A percentile compares a stretch with the other conserved stretches of the same genome.
These are phyloP conservation scores for Scomberomorus guttatus DNA, from an alignment of 2,797 vertebrate species.

Conservation along the genomic window DNA sequence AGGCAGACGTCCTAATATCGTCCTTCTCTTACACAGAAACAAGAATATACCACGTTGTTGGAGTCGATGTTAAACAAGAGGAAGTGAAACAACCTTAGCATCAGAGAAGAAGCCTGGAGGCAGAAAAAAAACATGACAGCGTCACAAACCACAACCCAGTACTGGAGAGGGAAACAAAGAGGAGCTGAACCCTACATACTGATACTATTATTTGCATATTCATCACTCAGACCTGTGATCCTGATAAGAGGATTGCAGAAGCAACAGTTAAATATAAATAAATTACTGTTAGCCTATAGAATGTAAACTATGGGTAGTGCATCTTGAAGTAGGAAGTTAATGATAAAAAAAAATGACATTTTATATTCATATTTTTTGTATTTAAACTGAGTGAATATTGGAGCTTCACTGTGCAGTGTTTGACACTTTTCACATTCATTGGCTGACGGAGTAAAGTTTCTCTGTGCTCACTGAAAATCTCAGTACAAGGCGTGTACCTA, in stretches of 20 bases:
- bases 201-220: not conserved
- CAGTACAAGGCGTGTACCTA: no score
- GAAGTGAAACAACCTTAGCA: conserved; percentile 33
- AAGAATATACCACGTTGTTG: not conserved
- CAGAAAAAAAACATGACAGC: not conserved
- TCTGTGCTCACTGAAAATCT: no score
- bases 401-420: no score
- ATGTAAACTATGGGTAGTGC: not conserved
- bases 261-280: not conserved
- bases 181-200: not conserved
- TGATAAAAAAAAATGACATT: not conserved
- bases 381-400: not conserved
- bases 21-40: conserved; percentile 50
- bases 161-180: conserved; percentile 1
- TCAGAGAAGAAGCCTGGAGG: not conserved
- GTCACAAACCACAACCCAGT: not conserved
- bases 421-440: no score
- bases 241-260: not conserved
- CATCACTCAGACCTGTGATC: conserved; percentile 14
- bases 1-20: not conserved
- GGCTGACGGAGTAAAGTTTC: no score
- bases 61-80: conserved; percentile 25
- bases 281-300: not conserved
- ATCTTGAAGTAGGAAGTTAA: not conserved
- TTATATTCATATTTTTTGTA: conserved; percentile 34